These are phyloP conservation scores for Saturnia pavonia DNA, from an alignment of 2,888 invertebrate species.

Conservation along the genomic window DNA sequence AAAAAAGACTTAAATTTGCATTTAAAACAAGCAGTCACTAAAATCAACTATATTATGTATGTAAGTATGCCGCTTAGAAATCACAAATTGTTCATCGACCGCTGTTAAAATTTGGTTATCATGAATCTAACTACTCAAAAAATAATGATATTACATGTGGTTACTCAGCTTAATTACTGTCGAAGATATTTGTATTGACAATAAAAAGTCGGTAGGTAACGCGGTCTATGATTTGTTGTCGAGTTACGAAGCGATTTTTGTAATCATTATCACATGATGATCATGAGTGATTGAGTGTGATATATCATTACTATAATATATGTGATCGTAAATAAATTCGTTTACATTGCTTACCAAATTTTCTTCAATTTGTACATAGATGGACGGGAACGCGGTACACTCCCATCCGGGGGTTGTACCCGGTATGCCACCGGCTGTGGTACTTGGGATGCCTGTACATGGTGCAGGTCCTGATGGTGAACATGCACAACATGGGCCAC, in stretches of 20 bases:
- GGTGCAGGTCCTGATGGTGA: constrained; percentile 72
- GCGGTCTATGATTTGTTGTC: not conserved
- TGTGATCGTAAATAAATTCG: not conserved
- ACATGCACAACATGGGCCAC: constrained; percentile 65
- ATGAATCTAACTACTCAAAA: not conserved
- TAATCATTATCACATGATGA: not conserved
- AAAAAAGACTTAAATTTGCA: not conserved
- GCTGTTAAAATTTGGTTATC: not conserved
- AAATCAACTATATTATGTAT: constrained; percentile 15
- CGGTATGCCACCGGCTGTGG: constrained; percentile 63
- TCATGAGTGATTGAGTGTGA: not conserved
- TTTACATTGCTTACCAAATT: not conserved
- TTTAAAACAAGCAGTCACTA: not conserved
- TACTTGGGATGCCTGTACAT: constrained; percentile 69
- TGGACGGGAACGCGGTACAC: constrained; percentile 71
- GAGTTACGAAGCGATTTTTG: not conserved
- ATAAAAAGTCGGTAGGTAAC: not conserved
- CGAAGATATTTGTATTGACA: not conserved
- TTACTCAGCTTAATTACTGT: too few relatives aligned
- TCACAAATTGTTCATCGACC: not conserved
- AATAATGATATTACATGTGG: not conserved
- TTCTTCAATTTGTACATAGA: constrained; percentile 39
- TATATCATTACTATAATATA: not conserved
- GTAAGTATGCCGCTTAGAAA: constrained; percentile 12
- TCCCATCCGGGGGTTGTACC: constrained; percentile 66